Base-by-base conservation (phyloP, 2,113 vertebrate genomes). In the Bujurquina vittata region DNA sequence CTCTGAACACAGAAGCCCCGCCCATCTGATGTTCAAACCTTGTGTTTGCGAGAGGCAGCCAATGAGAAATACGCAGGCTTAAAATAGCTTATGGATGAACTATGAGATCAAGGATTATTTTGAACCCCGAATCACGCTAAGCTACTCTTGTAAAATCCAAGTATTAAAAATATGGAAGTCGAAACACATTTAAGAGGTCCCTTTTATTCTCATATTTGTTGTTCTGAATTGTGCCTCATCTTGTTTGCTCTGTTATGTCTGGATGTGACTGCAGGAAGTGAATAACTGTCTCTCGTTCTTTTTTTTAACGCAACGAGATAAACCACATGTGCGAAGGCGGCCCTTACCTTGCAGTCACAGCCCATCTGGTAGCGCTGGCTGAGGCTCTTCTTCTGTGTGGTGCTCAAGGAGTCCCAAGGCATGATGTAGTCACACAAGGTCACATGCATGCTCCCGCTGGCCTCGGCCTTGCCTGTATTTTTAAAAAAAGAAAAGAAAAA, bases 321-420 rank as follows among this genome's bases (percentile, higher is more conserved):
- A 86, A 78, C 52, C 43, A 11, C 58, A 3, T 35, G 55, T 7
- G 58, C 60, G 9, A 40, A 77, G 33, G 75, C 26, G 22, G 20
- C 31, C n/a, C 29, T 96, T 92, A 98, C 98, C 98, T 99, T 99
- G 96, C 98, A 99, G 80, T 98, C 97, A 1, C 98, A 99, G 94
- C 98, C 98, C 98, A 98, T 99, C 96, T 99, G 96, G 95, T 99
- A 99, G 91, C 98, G 97, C 94, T 99, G 98, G 92, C 96, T 99
- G 63, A 99, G 95, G 91, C 98, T 99, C 94, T 99, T 99, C 96
- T 98, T 99, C 95, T 99, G 98, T 56, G 98, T 99, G 20, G 95
- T 90, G 77, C 96, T 99, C 94, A 99, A 95, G 26, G 96, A 96
- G 89, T 99, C 98, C 98, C 98, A 99, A 87, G 95, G 97, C 94